Evolutionary conservation across 2,797 vertebrate species (phyloP).

Genomic region (Tragopan temminckii): DNA sequence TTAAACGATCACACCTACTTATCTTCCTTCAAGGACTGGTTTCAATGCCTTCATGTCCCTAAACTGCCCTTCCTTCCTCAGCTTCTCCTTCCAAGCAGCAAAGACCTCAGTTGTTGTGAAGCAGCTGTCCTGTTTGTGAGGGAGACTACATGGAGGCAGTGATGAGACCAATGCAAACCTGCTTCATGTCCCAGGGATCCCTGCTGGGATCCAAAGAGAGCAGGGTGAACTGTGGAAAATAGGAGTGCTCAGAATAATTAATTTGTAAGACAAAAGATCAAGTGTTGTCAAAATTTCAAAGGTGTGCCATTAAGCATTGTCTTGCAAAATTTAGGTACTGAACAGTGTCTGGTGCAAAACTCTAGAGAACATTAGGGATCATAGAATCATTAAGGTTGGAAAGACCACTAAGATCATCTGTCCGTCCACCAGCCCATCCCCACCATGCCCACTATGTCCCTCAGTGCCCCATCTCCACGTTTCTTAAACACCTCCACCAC

Average conservation of each 20-base stretch:
- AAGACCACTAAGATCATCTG: too few species aligned
- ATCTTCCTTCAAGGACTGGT: neutral
- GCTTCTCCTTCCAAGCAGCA: neutral
- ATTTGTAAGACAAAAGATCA: neutral
- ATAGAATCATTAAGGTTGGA: too few species aligned
- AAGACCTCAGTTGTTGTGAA: neutral
- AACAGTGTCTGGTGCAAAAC: neutral
- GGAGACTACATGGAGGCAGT: fast-evolving
- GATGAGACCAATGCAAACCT: neutral
- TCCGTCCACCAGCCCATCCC: too few species aligned
- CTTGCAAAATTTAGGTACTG: neutral
- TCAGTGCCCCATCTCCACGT: too few species aligned
- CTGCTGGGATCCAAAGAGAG: neutral
- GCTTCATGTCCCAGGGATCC: fast-evolving
- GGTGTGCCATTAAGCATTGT: neutral
- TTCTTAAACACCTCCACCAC: too few species aligned
- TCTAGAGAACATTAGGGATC: neutral
- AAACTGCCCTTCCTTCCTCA: neutral
- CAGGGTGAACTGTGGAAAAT: neutral
- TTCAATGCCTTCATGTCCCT: neutral
- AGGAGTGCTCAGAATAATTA: neutral
- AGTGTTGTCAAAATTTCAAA: neutral
- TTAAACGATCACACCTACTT: neutral
- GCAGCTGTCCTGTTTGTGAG: neutral
- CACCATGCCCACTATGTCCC: too few species aligned